Evolutionary conservation across 2,797 vertebrate species (phyloP).

Genomic region (Eulemur coronatus): DNA sequence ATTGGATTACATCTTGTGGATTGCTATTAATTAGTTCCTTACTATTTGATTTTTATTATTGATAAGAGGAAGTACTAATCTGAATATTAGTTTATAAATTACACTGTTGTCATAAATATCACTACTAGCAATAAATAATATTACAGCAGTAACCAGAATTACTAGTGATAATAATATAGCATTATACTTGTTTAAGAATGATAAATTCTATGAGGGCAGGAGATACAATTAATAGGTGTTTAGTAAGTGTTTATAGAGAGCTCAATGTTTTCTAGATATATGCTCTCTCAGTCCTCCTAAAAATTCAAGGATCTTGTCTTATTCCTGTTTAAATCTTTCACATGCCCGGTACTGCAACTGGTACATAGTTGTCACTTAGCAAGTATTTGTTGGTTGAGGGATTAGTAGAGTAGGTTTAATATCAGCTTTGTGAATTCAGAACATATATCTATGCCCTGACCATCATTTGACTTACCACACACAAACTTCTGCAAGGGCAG

Average conservation of each 20-base stretch:
- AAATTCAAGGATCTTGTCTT: background rate
- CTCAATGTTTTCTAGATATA: background rate
- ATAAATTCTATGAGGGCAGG: background rate
- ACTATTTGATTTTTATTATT: background rate
- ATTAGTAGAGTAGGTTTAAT: background rate
- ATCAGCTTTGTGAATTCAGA: background rate
- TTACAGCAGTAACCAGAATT: background rate
- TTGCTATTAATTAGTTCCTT: background rate
- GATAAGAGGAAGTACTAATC: background rate
- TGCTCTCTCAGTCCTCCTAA: background rate
- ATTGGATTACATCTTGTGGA: background rate
- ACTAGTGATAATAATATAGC: background rate
- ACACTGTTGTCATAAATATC: background rate
- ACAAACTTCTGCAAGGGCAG: background rate
- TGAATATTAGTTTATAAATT: conserved; percentile 28
- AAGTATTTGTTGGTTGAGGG: background rate
- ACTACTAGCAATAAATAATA: background rate
- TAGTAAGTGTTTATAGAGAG: background rate
- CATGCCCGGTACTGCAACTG: background rate
- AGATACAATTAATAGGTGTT: background rate
- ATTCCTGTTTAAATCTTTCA: background rate
- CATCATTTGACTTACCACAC: background rate
- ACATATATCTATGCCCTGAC: background rate
- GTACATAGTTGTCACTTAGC: background rate
- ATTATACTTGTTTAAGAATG: conserved; percentile 4